Conservation (phyloP, 2,797 vertebrate genomes). For the Onychomys arenicola region DNA sequence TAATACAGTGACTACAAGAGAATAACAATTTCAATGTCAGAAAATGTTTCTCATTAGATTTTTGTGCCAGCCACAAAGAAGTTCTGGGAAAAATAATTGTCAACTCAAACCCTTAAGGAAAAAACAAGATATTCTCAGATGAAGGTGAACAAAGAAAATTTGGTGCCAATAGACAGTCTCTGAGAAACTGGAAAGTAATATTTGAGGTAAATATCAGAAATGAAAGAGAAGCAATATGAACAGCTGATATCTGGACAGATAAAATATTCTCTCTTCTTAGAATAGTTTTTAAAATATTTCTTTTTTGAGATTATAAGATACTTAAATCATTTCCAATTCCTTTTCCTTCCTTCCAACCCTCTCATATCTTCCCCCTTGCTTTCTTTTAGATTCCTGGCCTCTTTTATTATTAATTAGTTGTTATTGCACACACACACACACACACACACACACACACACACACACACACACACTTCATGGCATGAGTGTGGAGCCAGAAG, state of each 20-base stretch:
- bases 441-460: background rate
- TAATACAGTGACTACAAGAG: background rate
- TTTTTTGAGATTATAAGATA: background rate
- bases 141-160: background rate
- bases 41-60: conserved; percentile 27
- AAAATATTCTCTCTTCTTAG: conserved; percentile 3
- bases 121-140: background rate
- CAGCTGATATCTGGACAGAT: background rate
- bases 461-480: background rate
- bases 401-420: background rate
- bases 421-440: background rate
- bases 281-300: background rate
- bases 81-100: background rate
- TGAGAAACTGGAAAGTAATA: conserved; percentile 12
- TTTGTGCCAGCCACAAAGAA: background rate
- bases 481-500: background rate
- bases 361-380: background rate
- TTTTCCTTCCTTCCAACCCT: background rate
- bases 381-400: background rate
- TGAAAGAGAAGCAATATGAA: conserved; percentile 28
- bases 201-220: conserved; percentile 6
- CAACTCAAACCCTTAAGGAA: background rate
- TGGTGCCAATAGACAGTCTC: background rate
- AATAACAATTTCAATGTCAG: conserved; percentile 5
- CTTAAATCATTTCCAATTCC: background rate